Evolutionary conservation across 2,888 invertebrate genomes (phyloP).

Genomic region (Chirona hameri): DNA sequence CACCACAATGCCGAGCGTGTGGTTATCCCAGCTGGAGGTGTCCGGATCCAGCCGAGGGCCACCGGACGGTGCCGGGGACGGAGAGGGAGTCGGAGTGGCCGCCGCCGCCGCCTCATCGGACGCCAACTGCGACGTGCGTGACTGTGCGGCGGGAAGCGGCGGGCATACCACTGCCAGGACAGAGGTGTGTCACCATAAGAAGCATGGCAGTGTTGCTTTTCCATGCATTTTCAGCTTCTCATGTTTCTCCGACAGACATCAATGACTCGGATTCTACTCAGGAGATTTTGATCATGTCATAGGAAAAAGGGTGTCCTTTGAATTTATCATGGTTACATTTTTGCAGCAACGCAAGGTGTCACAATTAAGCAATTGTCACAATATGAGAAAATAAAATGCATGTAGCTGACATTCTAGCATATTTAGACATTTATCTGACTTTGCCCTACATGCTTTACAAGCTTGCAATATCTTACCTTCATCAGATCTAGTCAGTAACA

Average conservation of each 20-base stretch:
- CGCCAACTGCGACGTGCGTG: background rate
- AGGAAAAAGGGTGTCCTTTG: no score
- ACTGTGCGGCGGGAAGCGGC: background rate
- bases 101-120: slow-evolving; percentile 57
- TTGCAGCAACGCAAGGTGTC: background rate
- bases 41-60: background rate
- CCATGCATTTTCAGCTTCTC: no score
- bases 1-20: slow-evolving; percentile 79
- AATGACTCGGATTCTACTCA: no score
- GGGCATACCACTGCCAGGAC: background rate
- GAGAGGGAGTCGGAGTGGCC: slow-evolving; percentile 66
- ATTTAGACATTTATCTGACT: no score
- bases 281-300: no score
- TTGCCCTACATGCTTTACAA: no score
- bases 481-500: background rate
- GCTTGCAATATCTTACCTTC: background rate
- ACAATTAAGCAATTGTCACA: no score
- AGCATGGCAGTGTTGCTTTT: no score
- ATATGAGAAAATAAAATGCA: background rate
- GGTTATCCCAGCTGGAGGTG: slow-evolving; percentile 42
- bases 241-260: no score
- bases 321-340: background rate
- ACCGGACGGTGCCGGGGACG: slow-evolving; percentile 51
- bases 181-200: no score
- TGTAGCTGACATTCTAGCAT: background rate